Percentiles rank a stretch among this genome's conserved stretches.
Conservation (phyloP, 2,113 vertebrate species). For the Coturnix japonica region DNA sequence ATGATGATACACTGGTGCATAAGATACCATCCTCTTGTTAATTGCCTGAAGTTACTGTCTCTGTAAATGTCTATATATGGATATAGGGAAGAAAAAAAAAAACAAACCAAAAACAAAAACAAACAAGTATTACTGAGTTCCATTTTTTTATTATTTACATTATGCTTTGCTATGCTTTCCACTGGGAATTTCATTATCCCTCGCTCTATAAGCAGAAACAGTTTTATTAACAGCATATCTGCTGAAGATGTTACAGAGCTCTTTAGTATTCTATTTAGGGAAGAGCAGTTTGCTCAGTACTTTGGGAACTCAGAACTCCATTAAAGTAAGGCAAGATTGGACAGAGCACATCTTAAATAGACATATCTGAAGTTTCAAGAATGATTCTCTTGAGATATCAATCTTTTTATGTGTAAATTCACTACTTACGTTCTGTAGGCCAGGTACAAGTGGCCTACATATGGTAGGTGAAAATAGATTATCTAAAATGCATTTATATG, state of each 20-base stretch:
- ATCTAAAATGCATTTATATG: not conserved
- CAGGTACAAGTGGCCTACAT: not conserved
- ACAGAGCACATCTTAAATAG: not conserved
- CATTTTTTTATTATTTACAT: not conserved
- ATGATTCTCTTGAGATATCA: not conserved
- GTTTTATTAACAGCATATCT: not conserved
- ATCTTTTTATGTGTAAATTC: not conserved
- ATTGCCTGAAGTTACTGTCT: not conserved
- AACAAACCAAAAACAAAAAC: not conserved
- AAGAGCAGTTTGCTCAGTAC: not conserved
- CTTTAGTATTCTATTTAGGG: not conserved
- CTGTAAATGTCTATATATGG: not conserved
- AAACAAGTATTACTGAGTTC: not conserved
- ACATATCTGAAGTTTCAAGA: not conserved
- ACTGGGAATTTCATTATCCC: not conserved
- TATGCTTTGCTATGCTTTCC: not conserved
- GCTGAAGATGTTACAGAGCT: not conserved
- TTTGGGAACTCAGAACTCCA: not conserved
- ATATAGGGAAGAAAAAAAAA: not conserved
- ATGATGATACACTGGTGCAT: not conserved
- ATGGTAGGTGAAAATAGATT: not conserved
- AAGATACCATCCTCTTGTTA: not conserved
- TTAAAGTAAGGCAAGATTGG: not conserved
- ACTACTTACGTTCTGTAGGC: not conserved
- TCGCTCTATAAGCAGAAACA: not conserved